These are phyloP conservation scores for Romanogobio albipinnatus DNA, from an alignment of 2,113 vertebrate genomes.

Conservation along the genomic window DNA sequence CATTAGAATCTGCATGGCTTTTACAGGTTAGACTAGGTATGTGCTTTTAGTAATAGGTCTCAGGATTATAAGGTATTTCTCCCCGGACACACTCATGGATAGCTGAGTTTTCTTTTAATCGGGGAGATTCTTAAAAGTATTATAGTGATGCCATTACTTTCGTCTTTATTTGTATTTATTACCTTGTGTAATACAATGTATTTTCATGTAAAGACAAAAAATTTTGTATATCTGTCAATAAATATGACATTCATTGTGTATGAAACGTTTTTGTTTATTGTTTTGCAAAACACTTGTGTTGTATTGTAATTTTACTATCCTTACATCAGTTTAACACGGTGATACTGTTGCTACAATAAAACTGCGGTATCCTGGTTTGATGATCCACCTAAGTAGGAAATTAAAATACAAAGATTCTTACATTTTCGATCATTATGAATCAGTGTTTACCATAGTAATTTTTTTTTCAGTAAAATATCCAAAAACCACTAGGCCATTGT, in stretches of 20 bases:
- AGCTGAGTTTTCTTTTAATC: conserved; percentile 31
- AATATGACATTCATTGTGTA: conserved; percentile 65
- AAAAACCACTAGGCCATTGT: no score
- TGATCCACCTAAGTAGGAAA: background rate
- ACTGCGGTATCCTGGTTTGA: background rate
- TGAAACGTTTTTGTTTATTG: conserved; percentile 48
- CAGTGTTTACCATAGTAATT: background rate
- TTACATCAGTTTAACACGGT: background rate
- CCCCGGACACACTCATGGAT: conserved; percentile 50
- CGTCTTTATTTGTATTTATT: conserved; percentile 99
- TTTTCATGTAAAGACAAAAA: conserved; percentile 80
- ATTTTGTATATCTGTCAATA: conserved; percentile 70
- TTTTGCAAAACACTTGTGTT: background rate
- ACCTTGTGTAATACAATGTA: conserved; percentile 99
- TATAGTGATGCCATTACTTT: conserved; percentile 84
- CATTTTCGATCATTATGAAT: background rate
- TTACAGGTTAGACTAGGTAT: conserved; percentile 81
- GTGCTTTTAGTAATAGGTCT: conserved; percentile 70
- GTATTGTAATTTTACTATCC: background rate
- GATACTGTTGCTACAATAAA: background rate
- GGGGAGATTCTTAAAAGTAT: conserved; percentile 41
- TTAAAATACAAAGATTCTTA: background rate
- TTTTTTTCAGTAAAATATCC: no score
- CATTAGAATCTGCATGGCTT: conserved; percentile 83
- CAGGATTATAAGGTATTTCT: conserved; percentile 63